These are phyloP conservation scores for Alouatta palliata DNA, from an alignment of 2,113 vertebrate species.

Conservation along the genomic window DNA sequence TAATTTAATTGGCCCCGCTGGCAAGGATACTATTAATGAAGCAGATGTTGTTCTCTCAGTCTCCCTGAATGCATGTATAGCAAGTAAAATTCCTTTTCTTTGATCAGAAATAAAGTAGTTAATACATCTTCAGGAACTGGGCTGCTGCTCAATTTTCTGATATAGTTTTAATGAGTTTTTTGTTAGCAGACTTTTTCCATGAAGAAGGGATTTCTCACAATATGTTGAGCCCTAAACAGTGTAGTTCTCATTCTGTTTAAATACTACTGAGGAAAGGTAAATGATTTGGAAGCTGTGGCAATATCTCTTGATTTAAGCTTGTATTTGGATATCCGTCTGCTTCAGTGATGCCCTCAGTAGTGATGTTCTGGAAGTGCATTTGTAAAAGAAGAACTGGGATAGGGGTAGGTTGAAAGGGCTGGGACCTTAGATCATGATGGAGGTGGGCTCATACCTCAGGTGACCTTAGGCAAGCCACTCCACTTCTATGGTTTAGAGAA, in stretches of 20 bases:
- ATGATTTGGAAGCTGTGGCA: not conserved
- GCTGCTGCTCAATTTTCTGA: not conserved
- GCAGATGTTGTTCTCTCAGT: slow-evolving; percentile 23
- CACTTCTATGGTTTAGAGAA: not conserved
- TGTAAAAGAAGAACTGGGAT: not conserved
- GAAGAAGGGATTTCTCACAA: not conserved
- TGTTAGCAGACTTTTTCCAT: not conserved
- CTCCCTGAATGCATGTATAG: not conserved
- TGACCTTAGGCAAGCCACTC: not conserved
- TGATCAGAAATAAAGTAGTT: slow-evolving; percentile 1
- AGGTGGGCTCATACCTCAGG: not conserved
- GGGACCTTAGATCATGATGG: not conserved
- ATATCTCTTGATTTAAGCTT: not conserved
- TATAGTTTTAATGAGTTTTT: not conserved
- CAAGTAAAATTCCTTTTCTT: slow-evolving; percentile 24
- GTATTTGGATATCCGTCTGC: not conserved
- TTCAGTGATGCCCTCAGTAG: not conserved
- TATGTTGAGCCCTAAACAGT: not conserved
- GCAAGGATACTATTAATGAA: slow-evolving; percentile 53
- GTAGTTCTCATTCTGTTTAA: not conserved
- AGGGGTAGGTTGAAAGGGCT: not conserved
- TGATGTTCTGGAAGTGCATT: not conserved
- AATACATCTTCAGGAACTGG: not conserved
- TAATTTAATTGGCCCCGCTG: slow-evolving; percentile 50
- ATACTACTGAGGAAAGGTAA: not conserved